phyloP scores from a whole-genome alignment of 1,140 invertebrate species.

The Cyclina sinensis region DNA sequence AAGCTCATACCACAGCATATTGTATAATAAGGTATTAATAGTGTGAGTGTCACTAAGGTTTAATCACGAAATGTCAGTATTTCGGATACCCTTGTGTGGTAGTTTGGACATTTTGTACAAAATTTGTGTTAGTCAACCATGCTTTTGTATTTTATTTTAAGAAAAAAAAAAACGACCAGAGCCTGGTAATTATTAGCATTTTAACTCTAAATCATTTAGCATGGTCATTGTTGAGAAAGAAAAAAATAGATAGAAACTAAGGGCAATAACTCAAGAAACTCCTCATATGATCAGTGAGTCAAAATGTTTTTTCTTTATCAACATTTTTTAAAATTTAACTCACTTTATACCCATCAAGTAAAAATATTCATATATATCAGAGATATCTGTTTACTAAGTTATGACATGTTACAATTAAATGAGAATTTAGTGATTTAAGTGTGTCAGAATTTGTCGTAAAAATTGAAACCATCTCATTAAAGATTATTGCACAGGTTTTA shows the following conservation, averaged over 20 bases:
- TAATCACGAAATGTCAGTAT: background rate
- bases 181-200: too few species aligned
- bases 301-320: too few species aligned
- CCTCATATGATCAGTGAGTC: too few species aligned
- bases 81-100: background rate
- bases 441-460: slow-evolving; percentile 44
- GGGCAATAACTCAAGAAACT: too few species aligned
- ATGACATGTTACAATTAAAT: slow-evolving; percentile 60
- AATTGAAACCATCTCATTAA: slow-evolving; percentile 34
- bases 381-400: slow-evolving; percentile 42
- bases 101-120: background rate
- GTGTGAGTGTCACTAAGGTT: background rate
- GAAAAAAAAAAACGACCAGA: too few species aligned
- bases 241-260: too few species aligned
- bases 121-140: background rate
- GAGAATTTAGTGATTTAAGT: slow-evolving; percentile 26
- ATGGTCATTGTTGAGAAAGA: too few species aligned
- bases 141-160: background rate
- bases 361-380: slow-evolving; percentile 3
- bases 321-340: too few species aligned
- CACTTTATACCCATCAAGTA: background rate
- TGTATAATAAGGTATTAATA: slow-evolving; percentile 22
- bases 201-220: too few species aligned
- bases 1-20: background rate
- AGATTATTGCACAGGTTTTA: slow-evolving; percentile 18